Percentiles rank a stretch among this genome's conserved stretches.
These are phyloP conservation scores for Drosophila kambysellisi DNA, from an alignment of 2,888 invertebrate genomes.

Conservation along the genomic window DNA sequence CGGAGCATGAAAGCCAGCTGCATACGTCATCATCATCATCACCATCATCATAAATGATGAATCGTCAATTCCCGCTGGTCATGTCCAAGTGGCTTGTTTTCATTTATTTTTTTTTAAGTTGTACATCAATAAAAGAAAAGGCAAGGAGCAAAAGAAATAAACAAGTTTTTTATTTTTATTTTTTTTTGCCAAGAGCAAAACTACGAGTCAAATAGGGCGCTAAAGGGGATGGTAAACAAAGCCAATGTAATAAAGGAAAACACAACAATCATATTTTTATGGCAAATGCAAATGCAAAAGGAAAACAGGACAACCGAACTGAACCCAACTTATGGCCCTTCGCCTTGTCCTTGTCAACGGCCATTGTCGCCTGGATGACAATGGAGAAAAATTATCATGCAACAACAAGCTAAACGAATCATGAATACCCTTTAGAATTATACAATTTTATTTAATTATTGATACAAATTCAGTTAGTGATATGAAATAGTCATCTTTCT, in stretches of 20 bases:
- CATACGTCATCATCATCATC: constrained; percentile 47
- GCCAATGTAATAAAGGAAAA: constrained; percentile 70
- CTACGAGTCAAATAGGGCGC: constrained; percentile 33
- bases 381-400: constrained; percentile 9
- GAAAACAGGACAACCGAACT: constrained; percentile 42
- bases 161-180: constrained; percentile 37
- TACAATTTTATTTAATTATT: not conserved
- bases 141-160: constrained; percentile 45
- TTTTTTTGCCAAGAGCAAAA: constrained; percentile 44
- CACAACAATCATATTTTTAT: constrained; percentile 78
- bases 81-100: constrained; percentile 56
- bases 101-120: constrained; percentile 40
- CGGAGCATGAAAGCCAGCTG: constrained; percentile 23
- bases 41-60: constrained; percentile 73
- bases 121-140: constrained; percentile 57
- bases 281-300: constrained; percentile 71
- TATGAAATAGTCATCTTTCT: not conserved
- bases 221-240: constrained; percentile 53
- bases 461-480: not conserved
- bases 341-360: constrained; percentile 51
- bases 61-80: constrained; percentile 69
- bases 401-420: not conserved
- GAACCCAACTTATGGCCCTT: constrained; percentile 43
- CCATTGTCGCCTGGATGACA: constrained; percentile 52
- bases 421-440: constrained; percentile 3